phyloP scores from a whole-genome alignment of 2,888 invertebrate genomes.

The Coecobrya sp. region DNA sequence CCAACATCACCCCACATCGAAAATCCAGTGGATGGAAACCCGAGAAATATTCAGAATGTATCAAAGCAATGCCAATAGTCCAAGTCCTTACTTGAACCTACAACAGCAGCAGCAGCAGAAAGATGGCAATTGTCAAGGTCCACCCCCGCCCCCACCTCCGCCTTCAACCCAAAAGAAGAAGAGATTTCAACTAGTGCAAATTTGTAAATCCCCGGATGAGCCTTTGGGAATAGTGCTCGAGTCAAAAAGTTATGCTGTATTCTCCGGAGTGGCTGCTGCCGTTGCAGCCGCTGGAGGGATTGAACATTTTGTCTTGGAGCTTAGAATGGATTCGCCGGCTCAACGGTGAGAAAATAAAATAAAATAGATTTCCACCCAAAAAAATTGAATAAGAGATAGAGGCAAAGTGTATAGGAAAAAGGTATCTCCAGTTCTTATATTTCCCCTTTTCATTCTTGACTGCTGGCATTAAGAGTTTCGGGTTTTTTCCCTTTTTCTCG shows the following conservation, averaged over 20 bases:
- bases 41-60: slow-evolving; percentile 86
- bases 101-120: slow-evolving; percentile 10
- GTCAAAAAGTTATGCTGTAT: slow-evolving; percentile 4
- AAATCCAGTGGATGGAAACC: slow-evolving; percentile 85
- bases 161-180: slow-evolving; percentile 76
- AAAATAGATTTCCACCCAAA: neutral
- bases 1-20: slow-evolving; percentile 38
- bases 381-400: neutral
- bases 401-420: neutral
- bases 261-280: neutral
- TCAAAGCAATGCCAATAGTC: slow-evolving; percentile 51
- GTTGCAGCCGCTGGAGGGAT: slow-evolving; percentile 28
- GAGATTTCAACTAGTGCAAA: slow-evolving; percentile 85
- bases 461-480: too few species aligned
- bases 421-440: neutral
- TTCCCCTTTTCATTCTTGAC: neutral
- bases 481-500: neutral
- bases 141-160: slow-evolving; percentile 80
- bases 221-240: slow-evolving; percentile 82
- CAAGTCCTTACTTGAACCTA: slow-evolving; percentile 47
- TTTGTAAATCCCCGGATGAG: slow-evolving; percentile 83
- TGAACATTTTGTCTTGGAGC: slow-evolving; percentile 83
- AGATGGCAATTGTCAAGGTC: neutral
- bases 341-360: slow-evolving; percentile 77
- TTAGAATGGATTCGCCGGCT: slow-evolving; percentile 82